Percentiles rank a stretch among this genome's conserved stretches.
Conservation (phyloP, 2,888 invertebrate species). For the Thecocarcelia acutangulata region DNA sequence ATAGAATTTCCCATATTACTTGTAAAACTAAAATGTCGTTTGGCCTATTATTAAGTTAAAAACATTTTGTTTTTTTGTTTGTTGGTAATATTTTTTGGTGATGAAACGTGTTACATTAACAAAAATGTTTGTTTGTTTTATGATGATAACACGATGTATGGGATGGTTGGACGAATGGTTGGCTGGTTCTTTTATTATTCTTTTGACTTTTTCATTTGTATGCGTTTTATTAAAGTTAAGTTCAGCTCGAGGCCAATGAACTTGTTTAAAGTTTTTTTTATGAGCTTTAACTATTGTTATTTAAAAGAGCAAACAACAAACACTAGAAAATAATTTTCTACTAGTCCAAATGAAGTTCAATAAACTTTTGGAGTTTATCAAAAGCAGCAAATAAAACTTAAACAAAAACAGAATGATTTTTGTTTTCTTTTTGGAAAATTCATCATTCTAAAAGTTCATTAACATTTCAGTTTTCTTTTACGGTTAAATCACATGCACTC, state of each 20-base stretch:
- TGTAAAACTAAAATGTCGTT: slow-evolving; percentile 42
- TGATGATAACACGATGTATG: slow-evolving; percentile 49
- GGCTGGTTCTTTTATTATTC: slow-evolving; percentile 47
- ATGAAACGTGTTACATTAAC: slow-evolving; percentile 70
- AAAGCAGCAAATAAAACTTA: neutral
- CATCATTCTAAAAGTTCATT: slow-evolving; percentile 44
- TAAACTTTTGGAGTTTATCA: slow-evolving; percentile 47
- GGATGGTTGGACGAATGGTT: slow-evolving; percentile 36
- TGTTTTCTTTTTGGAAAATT: slow-evolving; percentile 18
- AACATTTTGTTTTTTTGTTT: slow-evolving; percentile 21
- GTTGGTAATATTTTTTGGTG: slow-evolving; percentile 57
- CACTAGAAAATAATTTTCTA: slow-evolving; percentile 24
- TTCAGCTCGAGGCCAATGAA: slow-evolving; percentile 67
- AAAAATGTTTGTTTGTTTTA: slow-evolving; percentile 41
- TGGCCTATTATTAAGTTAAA: slow-evolving; percentile 50
- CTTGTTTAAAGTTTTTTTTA: slow-evolving; percentile 52
- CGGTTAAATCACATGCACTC: neutral
- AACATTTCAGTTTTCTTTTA: slow-evolving; percentile 21
- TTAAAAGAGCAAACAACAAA: slow-evolving; percentile 38
- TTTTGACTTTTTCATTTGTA: slow-evolving; percentile 45
- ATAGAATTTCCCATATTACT: slow-evolving; percentile 18
- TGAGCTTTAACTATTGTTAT: slow-evolving; percentile 55
- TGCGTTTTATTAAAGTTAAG: slow-evolving; percentile 62
- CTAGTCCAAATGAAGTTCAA: slow-evolving; percentile 47
- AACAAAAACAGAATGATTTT: slow-evolving; percentile 31